These are phyloP conservation scores for Semicossyphus pulcher DNA, from an alignment of 2,113 vertebrate species.

Conservation along the genomic window DNA sequence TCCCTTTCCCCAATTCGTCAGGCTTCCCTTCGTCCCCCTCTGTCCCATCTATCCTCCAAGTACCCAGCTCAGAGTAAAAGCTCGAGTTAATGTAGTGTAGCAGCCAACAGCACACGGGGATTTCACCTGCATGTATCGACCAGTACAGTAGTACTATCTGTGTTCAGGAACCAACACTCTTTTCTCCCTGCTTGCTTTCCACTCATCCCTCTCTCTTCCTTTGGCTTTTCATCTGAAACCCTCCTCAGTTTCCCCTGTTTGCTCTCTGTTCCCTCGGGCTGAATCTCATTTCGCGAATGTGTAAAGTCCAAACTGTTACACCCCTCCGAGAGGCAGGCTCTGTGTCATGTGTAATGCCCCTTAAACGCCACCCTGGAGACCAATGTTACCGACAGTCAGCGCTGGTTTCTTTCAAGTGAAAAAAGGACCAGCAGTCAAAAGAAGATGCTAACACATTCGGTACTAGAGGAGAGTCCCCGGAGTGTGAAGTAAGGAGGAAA, in stretches of 20 bases:
- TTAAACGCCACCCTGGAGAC: background rate
- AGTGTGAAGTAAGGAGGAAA: constrained; percentile 13
- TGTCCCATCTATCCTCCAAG: constrained; percentile 49
- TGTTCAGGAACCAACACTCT: constrained; percentile 24
- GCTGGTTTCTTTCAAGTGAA: background rate
- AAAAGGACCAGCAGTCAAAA: constrained; percentile 22
- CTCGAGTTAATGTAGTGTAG: constrained; percentile 71
- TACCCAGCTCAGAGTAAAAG: constrained; percentile 58
- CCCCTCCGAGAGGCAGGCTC: background rate
- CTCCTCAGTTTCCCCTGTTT: constrained; percentile 28
- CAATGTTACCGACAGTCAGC: background rate
- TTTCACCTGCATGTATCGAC: constrained; percentile 65
- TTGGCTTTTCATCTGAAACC: constrained; percentile 50
- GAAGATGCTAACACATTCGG: constrained; percentile 7
- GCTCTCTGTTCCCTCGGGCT: constrained; percentile 24
- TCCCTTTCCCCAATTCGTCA: constrained; percentile 22
- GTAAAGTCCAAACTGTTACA: constrained; percentile 35
- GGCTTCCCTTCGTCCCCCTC: constrained; percentile 13
- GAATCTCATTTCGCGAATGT: constrained; percentile 36
- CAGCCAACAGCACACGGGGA: constrained; percentile 55
- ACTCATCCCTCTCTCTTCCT: constrained; percentile 20
- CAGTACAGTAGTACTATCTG: constrained; percentile 47
- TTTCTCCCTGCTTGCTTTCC: constrained; percentile 19
- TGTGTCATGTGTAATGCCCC: constrained; percentile 2
- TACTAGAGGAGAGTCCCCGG: constrained; percentile 6